A percentile compares a stretch with the other conserved stretches of the same genome.
These are phyloP conservation scores for Chloroclysta siterata DNA, from an alignment of 2,888 invertebrate species.

Conservation along the genomic window DNA sequence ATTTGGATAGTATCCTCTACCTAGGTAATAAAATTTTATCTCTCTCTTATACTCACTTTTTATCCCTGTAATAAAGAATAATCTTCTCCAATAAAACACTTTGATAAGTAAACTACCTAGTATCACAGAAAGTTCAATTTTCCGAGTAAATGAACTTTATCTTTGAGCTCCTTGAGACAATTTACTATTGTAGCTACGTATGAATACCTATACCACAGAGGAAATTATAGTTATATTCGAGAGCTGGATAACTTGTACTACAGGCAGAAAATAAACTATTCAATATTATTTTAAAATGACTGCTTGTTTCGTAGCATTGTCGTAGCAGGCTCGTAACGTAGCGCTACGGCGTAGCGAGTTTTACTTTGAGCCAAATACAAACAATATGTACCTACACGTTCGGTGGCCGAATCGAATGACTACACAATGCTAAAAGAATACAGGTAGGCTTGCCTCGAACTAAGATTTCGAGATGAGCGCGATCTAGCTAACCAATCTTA, in stretches of 20 bases:
- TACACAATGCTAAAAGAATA: no score
- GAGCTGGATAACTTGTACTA: constrained; percentile 15
- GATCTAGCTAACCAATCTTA: no score
- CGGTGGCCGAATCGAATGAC: no score
- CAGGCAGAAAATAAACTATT: constrained; percentile 9
- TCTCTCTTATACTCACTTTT: not conserved
- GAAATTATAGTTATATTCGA: not conserved
- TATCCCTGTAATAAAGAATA: constrained; percentile 2
- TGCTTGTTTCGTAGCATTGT: not conserved
- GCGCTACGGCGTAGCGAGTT: not conserved
- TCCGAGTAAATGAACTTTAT: constrained; percentile 46
- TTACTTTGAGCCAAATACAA: no score
- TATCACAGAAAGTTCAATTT: constrained; percentile 34
- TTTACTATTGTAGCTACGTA: constrained; percentile 3
- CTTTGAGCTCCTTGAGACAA: constrained; percentile 25
- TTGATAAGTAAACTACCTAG: constrained; percentile 3
- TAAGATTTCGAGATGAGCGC: no score
- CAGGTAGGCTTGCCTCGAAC: no score
- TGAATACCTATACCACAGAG: not conserved
- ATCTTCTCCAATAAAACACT: not conserved
- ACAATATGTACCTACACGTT: no score
- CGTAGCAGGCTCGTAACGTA: not conserved
- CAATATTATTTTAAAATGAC: not conserved
- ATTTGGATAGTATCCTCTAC: not conserved
- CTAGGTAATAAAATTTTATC: constrained; percentile 2